phyloP scores from a whole-genome alignment of 2,113 vertebrate genomes.

The Ageneiosus marmoratus region DNA sequence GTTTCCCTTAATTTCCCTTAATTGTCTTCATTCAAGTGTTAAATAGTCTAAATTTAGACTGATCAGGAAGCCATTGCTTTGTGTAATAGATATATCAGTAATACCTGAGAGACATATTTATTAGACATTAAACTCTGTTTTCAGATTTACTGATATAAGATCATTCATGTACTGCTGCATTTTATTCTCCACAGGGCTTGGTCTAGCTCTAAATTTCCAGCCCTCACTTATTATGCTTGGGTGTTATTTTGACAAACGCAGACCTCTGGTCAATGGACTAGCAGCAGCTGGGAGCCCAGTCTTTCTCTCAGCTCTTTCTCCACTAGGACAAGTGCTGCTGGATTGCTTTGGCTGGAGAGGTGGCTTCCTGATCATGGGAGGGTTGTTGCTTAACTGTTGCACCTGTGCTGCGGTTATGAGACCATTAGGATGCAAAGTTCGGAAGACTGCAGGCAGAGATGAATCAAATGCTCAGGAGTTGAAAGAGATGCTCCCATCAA shows the following conservation, averaged over 20 bases:
- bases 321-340: conserved; percentile 86
- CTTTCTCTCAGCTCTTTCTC: conserved; percentile 87
- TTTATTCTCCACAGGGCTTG: conserved; percentile 78
- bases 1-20: neutral
- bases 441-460: conserved; percentile 46
- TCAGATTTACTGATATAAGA: neutral
- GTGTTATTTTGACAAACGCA: conserved; percentile 86
- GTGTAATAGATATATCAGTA: neutral
- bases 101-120: neutral
- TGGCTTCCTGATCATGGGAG: conserved; percentile 90
- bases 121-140: neutral
- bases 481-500: conserved; percentile 63
- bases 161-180: neutral
- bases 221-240: conserved; percentile 95
- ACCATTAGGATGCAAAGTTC: conserved; percentile 62
- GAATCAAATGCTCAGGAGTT: conserved; percentile 56
- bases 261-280: conserved; percentile 88
- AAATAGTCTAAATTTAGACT: neutral
- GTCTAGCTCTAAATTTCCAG: conserved; percentile 92
- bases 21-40: neutral
- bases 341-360: conserved; percentile 87
- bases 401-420: conserved; percentile 80
- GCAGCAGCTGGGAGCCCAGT: conserved; percentile 91
- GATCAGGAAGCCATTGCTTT: neutral
- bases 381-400: conserved; percentile 88